Evolutionary conservation across 2,888 invertebrate species (phyloP), one percentile per base, ranked within the genome.

Genomic region (Diploptera punctata): DNA sequence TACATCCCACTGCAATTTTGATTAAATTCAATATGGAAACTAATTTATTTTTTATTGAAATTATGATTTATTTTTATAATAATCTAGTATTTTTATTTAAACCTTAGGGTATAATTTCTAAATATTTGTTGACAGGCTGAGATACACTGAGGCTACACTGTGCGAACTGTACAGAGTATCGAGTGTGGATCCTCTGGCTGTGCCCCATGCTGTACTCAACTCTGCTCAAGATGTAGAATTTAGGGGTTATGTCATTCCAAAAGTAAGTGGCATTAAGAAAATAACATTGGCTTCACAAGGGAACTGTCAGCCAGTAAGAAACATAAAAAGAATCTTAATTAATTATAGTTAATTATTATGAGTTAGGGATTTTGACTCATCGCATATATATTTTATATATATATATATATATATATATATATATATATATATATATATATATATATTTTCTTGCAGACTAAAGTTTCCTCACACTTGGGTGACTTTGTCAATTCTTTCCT

Each of bases 201-300:
- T 75, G 1, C 74, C 76, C 4, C 75, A 74, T 43, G 29, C 67
- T n/a, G 57, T 38, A 18, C n/a, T 65, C 43, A 65, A 13, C 19
- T 10, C 69, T 29, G 67, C 69, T 3, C 44, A 57, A 31, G 73
- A 75, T 19, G 62, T 72, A 3, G 62, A n/a, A 3, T 68, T 75
- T 21, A 68, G 67, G 24, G 75, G 74, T n/a, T 74, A 75, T 43
- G 31, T 54, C 67, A 74, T 76, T 5, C 74, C 75, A 10, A 74
- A 76, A 70, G 75, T 73, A 61, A 21, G 65, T n/a, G 29, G 9
- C 3, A 52, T 19, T 52, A 10, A 19, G 16, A 52, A 18, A 38
- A 5, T 38, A 38, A 5, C 13, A 13, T 9, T 5, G 13, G 5
- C 13, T 9, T 38, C 38, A 38, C 7, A 9, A 38, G 5, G 7